Evolutionary conservation across 2,797 vertebrate genomes (phyloP), one percentile per base, ranked within the genome.

Genomic region (Periophthalmus magnuspinnatus): DNA sequence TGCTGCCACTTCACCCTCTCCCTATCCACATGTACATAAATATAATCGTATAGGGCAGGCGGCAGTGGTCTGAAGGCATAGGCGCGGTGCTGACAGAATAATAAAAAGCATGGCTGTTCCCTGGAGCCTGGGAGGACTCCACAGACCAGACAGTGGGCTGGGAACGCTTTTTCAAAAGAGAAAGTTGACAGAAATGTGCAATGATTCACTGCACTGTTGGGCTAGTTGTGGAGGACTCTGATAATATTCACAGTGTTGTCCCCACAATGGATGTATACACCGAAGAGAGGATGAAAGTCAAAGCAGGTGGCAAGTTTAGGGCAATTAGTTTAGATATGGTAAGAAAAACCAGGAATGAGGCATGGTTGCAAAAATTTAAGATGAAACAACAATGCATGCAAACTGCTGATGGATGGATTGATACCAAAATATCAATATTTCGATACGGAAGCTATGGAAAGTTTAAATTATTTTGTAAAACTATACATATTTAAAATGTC

Each of bases 31-130:
- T 68, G 77, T 77, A 77, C 58, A 80, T 22, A 38, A 59, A 70
- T 68, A 55, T 70, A 65, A 72, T 63, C 14, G 81, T 88, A 81
- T 70, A 70, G 69, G 69, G 86, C 62, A 78, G 80, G 84, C 86
- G 86, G 87, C 86, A 86, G 81, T 71, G 72, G 75, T 77, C 67
- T 72, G 67, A 79, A 69, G 76, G 76, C 75, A 77, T 11, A 66
- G 1, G 69, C 67, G 69, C 67, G 61, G 41, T 69, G 74, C 88
- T 86, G 86, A 85, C 83, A 77, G 74, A 90, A 84, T 82, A 88
- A 87, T 79, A 86, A 83, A 89, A 85, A 75, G 74, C 74, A 82
- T 81, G 67, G 79, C 75, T 80, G 65, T 72, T 87, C 86, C 86
- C 81, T 61, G 69, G 83, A 84, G 90, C 78, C 74, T 77, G 48